phyloP scores from a whole-genome alignment of 2,797 vertebrate species.

The Cygnus olor region DNA sequence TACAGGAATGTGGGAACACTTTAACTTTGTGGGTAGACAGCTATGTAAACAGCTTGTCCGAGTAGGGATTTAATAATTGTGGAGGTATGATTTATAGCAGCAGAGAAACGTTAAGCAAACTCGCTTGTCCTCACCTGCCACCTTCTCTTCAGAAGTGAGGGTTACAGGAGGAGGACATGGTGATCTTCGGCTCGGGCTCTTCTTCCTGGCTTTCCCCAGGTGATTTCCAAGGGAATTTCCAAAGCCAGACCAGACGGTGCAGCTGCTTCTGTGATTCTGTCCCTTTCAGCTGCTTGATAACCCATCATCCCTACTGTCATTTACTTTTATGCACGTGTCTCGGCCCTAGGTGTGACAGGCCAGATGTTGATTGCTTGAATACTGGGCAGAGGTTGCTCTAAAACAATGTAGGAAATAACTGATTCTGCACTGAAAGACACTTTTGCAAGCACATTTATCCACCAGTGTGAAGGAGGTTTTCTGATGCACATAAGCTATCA shows the following conservation, averaged over 20 bases:
- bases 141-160: not conserved
- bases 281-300: not conserved
- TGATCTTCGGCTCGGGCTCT: not conserved
- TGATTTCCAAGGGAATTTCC: not conserved
- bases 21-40: not conserved
- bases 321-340: not conserved
- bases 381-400: not conserved
- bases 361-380: not conserved
- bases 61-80: not conserved
- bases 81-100: not conserved
- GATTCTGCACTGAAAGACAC: not conserved
- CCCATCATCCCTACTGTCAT: not conserved
- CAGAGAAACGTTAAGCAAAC: not conserved
- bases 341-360: not conserved
- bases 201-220: not conserved
- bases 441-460: not conserved
- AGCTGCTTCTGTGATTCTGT: not conserved
- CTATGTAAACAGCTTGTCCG: not conserved
- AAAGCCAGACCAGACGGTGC: fast-evolving
- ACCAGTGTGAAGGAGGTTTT: not conserved
- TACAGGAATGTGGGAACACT: not conserved
- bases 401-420: not conserved
- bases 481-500: not conserved
- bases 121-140: not conserved
- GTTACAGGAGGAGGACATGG: not conserved